Conservation (phyloP, 2,888 invertebrate species). For the Lamellibrachia satsuma region DNA sequence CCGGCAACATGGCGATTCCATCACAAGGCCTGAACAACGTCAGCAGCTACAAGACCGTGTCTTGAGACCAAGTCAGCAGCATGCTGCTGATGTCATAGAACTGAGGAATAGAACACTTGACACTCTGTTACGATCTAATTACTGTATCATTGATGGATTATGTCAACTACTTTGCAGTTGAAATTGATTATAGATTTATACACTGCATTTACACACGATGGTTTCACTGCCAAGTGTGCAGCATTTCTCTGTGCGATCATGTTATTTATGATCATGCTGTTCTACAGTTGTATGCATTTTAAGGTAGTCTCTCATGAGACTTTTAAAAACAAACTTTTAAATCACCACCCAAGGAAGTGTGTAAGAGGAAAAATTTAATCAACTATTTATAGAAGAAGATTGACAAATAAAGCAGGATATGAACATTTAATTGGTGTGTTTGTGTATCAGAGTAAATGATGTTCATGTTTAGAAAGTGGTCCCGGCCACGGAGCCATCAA, state of each 20-base stretch:
- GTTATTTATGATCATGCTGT: neutral
- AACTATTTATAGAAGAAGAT: neutral
- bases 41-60: neutral
- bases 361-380: neutral
- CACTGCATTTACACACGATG: neutral
- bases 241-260: neutral
- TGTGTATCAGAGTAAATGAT: neutral
- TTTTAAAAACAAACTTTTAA: neutral
- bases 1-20: constrained; percentile 39
- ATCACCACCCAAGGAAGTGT: neutral
- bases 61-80: neutral
- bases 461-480: neutral
- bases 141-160: neutral
- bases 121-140: neutral
- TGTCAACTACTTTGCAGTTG: constrained; percentile 13
- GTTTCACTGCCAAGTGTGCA: neutral
- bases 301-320: neutral
- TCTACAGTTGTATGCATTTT: constrained; percentile 7
- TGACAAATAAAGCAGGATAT: neutral
- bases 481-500: neutral
- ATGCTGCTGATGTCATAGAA: neutral
- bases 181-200: constrained; percentile 1
- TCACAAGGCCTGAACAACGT: constrained; percentile 20
- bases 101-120: neutral
- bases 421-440: neutral